phyloP scores from a whole-genome alignment of 2,797 vertebrate genomes.

The Melanogrammus aeglefinus region DNA sequence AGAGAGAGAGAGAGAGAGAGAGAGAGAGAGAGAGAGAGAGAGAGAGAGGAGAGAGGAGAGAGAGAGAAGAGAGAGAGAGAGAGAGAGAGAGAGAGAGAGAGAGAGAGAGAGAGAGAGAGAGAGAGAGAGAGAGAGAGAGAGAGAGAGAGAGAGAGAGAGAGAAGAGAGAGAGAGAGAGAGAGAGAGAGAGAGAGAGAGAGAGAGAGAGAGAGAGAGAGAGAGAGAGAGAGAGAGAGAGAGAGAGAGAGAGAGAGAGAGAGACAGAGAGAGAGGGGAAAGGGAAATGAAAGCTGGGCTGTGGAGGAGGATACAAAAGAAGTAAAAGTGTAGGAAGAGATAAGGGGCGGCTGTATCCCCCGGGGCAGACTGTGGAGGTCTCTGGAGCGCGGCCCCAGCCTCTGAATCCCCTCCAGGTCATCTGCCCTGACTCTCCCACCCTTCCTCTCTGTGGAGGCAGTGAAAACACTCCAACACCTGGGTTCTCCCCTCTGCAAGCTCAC shows the following conservation, averaged over 20 bases:
- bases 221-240: neutral
- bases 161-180: neutral
- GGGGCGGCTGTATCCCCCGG: constrained; percentile 70
- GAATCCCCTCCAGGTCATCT: constrained; percentile 75
- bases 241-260: neutral
- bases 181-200: neutral
- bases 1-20: neutral
- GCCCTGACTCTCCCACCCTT: constrained; percentile 71
- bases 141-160: neutral
- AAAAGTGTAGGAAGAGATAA: constrained; percentile 79
- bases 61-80: neutral
- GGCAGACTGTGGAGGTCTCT: constrained; percentile 71
- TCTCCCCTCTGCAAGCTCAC: constrained; percentile 74
- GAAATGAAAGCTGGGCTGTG: constrained; percentile 73
- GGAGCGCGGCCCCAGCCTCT: constrained; percentile 69
- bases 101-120: neutral
- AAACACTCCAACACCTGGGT: constrained; percentile 81
- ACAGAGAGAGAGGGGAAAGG: constrained; percentile 47
- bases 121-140: neutral
- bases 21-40: neutral
- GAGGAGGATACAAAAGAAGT: constrained; percentile 74
- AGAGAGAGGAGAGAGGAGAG: neutral
- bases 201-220: neutral
- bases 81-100: neutral
- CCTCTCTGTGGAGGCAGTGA: constrained; percentile 77